Evolutionary conservation across 2,113 vertebrate genomes (phyloP), one percentile per base, ranked within the genome.

Genomic region (Nyctibius bracteatus): DNA sequence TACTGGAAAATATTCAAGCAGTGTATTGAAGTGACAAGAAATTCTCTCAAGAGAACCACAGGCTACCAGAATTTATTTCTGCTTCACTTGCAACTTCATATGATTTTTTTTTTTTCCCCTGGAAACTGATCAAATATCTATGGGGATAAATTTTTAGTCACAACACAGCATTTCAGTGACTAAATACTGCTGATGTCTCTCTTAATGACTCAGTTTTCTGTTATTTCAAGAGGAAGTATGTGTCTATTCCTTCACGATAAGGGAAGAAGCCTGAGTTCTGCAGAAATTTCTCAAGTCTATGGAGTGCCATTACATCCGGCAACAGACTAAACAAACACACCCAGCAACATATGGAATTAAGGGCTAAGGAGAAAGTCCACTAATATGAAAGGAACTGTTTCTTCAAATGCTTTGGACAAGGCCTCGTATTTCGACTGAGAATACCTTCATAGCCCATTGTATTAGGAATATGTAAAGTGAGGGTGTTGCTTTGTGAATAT

Each of bases 211-310:
- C 68, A 63, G 6, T 83, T 96, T 95, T 86, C 52, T 72, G 30
- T 93, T 97, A 93, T 97, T 98, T 97, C 90, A 97, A 97, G 86
- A 93, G 80, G 54, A 96, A 75, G 21, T 66, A 67, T 88, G 87
- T 73, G 86, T 77, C 91, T 91, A 52, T 92, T 94, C 84, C 86
- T 88, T 96, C 95, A 70, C 1, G 90, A 97, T 90, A 97, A 94
- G 95, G 59, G 83, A 92, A 97, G 94, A 95, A 96, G 43, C 43
- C 55, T 85, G 61, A 90, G 43, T 96, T 96, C 82, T 97, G 82
- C 59, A 95, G 70, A 95, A 97, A 93, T 95, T 81, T 91, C 81
- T 83, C 85, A 97, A 95, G 81, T 67, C 93, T 96, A 44, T 41
- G 5, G 96, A 97, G 81, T 90, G 91, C 57, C 93, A 31, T 91